These are phyloP conservation scores for Chironomus tentans DNA, from an alignment of 2,888 invertebrate species.

Conservation along the genomic window DNA sequence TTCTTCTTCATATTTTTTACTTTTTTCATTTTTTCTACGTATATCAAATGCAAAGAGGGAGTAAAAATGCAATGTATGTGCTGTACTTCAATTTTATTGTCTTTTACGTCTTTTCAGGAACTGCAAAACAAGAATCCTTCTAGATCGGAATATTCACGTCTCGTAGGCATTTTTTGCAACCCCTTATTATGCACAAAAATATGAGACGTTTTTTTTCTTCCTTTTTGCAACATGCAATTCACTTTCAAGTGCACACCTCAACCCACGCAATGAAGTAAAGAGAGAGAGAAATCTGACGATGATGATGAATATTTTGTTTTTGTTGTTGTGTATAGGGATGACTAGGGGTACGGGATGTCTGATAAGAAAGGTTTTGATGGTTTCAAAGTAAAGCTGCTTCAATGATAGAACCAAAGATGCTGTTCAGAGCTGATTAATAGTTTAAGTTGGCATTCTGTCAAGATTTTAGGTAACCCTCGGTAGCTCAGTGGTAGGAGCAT, in stretches of 20 bases:
- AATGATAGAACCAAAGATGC: no score
- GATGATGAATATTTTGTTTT: no score
- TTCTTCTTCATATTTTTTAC: neutral
- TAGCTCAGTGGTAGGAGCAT: no score
- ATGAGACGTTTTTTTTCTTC: neutral
- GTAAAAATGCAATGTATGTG: neutral
- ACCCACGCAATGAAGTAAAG: neutral
- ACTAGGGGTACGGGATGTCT: no score
- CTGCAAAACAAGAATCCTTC: neutral
- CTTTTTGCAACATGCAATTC: neutral
- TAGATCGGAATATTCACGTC: neutral
- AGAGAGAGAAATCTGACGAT: no score
- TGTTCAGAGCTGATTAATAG: no score
- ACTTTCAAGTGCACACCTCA: neutral
- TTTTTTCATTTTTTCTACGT: no score
- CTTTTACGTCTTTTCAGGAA: neutral
- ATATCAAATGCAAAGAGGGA: neutral
- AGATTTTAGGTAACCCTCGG: no score
- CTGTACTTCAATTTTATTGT: conserved; percentile 1
- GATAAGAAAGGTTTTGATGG: no score
- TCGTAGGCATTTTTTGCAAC: neutral
- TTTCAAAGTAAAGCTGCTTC: no score
- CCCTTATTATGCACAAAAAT: neutral
- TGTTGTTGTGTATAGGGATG: no score
- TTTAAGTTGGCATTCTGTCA: no score